These are phyloP conservation scores for Sylvia atricapilla DNA, from an alignment of 2,113 vertebrate species.

Conservation along the genomic window DNA sequence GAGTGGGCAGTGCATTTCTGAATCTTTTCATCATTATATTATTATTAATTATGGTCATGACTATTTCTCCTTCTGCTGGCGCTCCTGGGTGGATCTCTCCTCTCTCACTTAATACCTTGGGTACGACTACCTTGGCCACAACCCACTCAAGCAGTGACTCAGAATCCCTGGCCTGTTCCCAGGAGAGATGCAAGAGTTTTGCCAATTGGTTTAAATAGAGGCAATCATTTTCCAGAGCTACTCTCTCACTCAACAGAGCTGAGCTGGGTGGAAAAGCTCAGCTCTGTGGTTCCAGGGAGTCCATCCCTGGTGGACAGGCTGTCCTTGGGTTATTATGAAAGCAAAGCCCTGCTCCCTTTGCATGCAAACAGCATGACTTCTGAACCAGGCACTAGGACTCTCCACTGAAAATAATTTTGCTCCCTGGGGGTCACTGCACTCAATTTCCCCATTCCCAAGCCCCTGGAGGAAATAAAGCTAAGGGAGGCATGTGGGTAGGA, in stretches of 20 bases:
- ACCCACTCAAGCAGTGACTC: conserved; percentile 55
- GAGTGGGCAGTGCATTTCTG: conserved; percentile 47
- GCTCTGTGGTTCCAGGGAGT: conserved; percentile 29
- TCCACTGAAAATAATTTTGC: neutral
- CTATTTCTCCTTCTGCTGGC: conserved; percentile 54
- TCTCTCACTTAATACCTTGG: conserved; percentile 39
- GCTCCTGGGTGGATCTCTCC: conserved; percentile 42
- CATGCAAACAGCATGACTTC: neutral
- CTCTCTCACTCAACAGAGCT: neutral
- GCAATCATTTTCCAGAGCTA: conserved; percentile 39
- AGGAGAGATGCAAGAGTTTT: conserved; percentile 53
- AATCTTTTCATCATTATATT: conserved; percentile 47
- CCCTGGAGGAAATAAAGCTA: neutral
- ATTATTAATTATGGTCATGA: conserved; percentile 45
- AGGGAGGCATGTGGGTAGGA: neutral
- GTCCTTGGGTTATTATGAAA: neutral
- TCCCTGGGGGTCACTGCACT: neutral
- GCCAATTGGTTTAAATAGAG: conserved; percentile 52
- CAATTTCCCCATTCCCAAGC: neutral
- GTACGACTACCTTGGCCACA: conserved; percentile 53
- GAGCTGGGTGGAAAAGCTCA: conserved; percentile 44
- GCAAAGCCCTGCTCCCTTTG: neutral
- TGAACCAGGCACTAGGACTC: neutral
- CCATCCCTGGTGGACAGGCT: neutral
- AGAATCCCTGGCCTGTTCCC: conserved; percentile 55